Evolutionary conservation across 2,797 vertebrate genomes (phyloP).

Genomic region (Brotula barbata): DNA sequence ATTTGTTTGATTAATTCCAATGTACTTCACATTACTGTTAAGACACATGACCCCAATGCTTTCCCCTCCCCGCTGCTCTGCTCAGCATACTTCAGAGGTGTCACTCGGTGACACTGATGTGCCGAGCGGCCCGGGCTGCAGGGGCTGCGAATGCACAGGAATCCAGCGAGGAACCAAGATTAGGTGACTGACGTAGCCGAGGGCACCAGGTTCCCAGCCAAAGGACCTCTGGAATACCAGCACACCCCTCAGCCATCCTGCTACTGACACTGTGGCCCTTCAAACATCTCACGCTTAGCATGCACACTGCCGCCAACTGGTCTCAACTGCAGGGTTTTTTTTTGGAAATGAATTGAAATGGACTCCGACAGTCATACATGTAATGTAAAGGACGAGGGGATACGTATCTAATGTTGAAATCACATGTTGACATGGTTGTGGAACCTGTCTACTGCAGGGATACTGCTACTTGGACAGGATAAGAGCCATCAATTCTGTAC

Average conservation of each 20-base stretch:
- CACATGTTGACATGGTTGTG: too few species aligned
- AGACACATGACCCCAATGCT: conserved; percentile 52
- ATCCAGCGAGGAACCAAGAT: conserved; percentile 68
- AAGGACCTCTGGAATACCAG: conserved; percentile 53
- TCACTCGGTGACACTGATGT: conserved; percentile 44
- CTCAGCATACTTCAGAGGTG: conserved; percentile 51
- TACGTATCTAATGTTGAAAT: too few species aligned
- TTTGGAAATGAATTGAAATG: not conserved
- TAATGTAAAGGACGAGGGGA: not conserved
- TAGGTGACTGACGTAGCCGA: conserved; percentile 63
- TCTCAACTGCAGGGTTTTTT: not conserved
- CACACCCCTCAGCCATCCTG: conserved; percentile 31
- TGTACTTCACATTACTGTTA: conserved; percentile 42
- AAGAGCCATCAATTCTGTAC: too few species aligned
- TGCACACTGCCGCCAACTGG: conserved; percentile 1
- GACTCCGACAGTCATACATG: not conserved
- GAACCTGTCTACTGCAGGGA: too few species aligned
- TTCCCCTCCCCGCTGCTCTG: conserved; percentile 11
- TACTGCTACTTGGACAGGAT: too few species aligned
- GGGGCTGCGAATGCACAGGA: conserved; percentile 50
- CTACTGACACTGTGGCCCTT: conserved; percentile 31
- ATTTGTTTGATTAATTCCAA: conserved; percentile 35
- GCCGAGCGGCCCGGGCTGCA: conserved; percentile 6
- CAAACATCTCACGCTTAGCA: conserved; percentile 11
- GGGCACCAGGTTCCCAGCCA: conserved; percentile 52